A percentile compares a stretch with the other conserved stretches of the same genome.
Conservation (phyloP, 2,113 vertebrate genomes). For the Argyrosomus japonicus region DNA sequence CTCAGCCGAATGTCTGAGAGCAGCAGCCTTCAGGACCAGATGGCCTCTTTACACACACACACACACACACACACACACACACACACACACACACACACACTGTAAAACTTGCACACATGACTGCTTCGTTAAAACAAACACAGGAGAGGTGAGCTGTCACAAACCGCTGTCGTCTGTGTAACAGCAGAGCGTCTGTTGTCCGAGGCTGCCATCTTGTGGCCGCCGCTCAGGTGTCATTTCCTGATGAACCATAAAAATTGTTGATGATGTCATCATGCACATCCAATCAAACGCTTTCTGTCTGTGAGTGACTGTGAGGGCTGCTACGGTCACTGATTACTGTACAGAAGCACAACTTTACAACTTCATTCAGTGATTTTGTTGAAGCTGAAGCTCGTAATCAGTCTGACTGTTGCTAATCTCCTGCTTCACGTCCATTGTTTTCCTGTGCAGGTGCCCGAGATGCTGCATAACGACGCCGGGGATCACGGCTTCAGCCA, state of each 20-base stretch:
- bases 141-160: constrained; percentile 9
- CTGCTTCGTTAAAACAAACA: no score
- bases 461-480: constrained; percentile 98
- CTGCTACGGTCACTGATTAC: no score
- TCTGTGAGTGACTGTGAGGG: no score
- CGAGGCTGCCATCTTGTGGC: constrained; percentile 39
- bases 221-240: no score
- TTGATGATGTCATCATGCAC: no score
- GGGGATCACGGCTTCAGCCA: constrained; percentile 96
- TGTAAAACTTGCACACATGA: no score
- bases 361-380: no score
- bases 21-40: constrained; percentile 44
- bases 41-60: constrained; percentile 41
- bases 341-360: no score
- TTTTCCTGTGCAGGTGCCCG: constrained; percentile 87
- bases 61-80: constrained; percentile 14
- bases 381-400: no score
- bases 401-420: no score
- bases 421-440: background rate
- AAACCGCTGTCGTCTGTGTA: background rate
- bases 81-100: background rate
- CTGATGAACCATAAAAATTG: no score
- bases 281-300: no score
- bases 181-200: background rate
- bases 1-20: background rate